A percentile compares a stretch with the other conserved stretches of the same genome.
Conservation (phyloP, 2,888 invertebrate genomes). For the Gastracanthus pulcherrimus region DNA sequence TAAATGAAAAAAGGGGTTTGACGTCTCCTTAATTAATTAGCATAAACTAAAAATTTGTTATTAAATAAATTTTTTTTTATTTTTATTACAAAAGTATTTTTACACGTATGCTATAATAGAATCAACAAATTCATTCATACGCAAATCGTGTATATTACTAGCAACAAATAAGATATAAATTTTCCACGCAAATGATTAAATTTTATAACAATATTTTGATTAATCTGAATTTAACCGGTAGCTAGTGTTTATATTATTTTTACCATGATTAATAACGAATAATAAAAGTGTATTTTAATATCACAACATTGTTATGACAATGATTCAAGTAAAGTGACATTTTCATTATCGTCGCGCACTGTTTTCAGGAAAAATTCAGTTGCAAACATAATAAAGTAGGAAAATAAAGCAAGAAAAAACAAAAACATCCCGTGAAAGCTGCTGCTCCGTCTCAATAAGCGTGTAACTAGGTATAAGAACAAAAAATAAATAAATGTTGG, state of each 20-base stretch:
- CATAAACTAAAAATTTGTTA: too few relatives aligned
- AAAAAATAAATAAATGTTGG: not conserved
- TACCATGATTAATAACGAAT: slow-evolving; percentile 27
- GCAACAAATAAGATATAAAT: not conserved
- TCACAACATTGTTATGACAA: slow-evolving; percentile 14
- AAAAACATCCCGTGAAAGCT: not conserved
- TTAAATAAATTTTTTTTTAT: too few relatives aligned
- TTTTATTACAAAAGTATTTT: not conserved
- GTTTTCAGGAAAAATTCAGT: slow-evolving; percentile 38
- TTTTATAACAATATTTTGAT: slow-evolving; percentile 14
- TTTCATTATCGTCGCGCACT: slow-evolving; percentile 36
- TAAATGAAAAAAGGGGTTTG: too few relatives aligned
- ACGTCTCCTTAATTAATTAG: too few relatives aligned
- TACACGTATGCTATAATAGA: not conserved
- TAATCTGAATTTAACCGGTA: slow-evolving; percentile 32
- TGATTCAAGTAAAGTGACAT: slow-evolving; percentile 45
- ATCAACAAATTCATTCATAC: too few relatives aligned
- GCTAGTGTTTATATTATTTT: slow-evolving; percentile 31
- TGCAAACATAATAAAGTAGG: slow-evolving; percentile 16
- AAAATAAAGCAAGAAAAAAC: slow-evolving; percentile 20
- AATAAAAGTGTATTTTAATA: slow-evolving; percentile 21
- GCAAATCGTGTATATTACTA: too few relatives aligned
- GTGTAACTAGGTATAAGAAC: not conserved
- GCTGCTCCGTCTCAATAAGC: not conserved
- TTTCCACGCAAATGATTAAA: slow-evolving; percentile 9